A percentile compares a stretch with the other conserved stretches of the same genome.
These are phyloP conservation scores for Polypterus bichir DNA, from an alignment of 2,113 vertebrate species.

Conservation along the genomic window DNA sequence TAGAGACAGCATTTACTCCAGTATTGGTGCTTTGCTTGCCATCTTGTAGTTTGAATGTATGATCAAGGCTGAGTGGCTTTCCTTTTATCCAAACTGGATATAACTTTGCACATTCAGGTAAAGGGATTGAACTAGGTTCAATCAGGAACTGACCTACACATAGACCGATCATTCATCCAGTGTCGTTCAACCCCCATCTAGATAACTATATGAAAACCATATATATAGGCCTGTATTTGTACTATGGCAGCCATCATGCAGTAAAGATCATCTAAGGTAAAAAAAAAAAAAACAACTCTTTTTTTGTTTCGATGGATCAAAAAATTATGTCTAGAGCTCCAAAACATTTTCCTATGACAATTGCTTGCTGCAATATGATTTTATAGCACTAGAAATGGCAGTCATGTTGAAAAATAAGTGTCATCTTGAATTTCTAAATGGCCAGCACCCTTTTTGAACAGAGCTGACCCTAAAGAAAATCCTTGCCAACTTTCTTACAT, in stretches of 20 bases:
- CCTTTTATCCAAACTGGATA: background rate
- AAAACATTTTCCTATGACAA: no score
- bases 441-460: no score
- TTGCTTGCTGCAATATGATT: no score
- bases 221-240: background rate
- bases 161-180: constrained; percentile 2
- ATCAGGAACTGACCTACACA: background rate
- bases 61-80: background rate
- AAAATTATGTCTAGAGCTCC: no score
- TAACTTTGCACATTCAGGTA: background rate
- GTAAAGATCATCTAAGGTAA: background rate
- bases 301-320: no score
- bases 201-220: background rate
- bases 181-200: background rate
- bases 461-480: no score
- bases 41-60: background rate
- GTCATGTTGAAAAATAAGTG: no score
- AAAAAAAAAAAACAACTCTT: background rate
- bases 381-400: no score
- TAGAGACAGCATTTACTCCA: constrained; percentile 2
- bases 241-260: background rate
- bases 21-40: background rate
- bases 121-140: background rate
- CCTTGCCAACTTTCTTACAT: no score
- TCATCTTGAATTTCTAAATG: no score